Percentiles rank a stretch among this genome's conserved stretches.
Evolutionary conservation across 37 sponge, comb jelly and placozoan genomes (phyloP).

Genomic region (Ianthella basta): DNA sequence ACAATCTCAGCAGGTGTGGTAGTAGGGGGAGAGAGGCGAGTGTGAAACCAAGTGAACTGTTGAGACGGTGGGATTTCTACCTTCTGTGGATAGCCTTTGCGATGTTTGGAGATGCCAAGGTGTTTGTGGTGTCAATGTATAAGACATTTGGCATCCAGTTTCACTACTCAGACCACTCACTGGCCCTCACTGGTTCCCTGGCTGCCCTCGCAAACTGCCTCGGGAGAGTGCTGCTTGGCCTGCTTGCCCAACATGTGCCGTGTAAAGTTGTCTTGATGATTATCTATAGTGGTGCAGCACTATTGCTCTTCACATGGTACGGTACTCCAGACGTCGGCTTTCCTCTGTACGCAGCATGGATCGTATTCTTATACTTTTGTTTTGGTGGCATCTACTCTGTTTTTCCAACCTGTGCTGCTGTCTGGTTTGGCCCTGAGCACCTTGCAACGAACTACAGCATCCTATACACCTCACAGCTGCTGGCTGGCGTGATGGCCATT

Average conservation of each 20-base stretch:
- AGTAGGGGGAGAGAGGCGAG: neutral
- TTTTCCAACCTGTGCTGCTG: slow-evolving; percentile 68
- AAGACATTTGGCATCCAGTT: slow-evolving; percentile 64
- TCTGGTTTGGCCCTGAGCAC: slow-evolving; percentile 68
- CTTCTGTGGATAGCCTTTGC: slow-evolving; percentile 84
- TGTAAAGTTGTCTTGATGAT: slow-evolving; percentile 67
- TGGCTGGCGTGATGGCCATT: slow-evolving; percentile 49
- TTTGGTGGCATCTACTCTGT: slow-evolving; percentile 82
- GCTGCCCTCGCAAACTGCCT: slow-evolving; percentile 65
- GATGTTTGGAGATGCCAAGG: slow-evolving; percentile 46
- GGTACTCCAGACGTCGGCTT: slow-evolving; percentile 11
- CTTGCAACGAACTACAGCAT: slow-evolving; percentile 77
- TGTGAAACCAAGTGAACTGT: slow-evolving; percentile 61
- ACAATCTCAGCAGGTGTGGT: too few species aligned
- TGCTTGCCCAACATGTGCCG: slow-evolving; percentile 61
- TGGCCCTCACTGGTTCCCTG: slow-evolving; percentile 67
- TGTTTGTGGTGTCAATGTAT: slow-evolving; percentile 65
- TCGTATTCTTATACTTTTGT: slow-evolving; percentile 83
- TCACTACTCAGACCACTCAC: slow-evolving; percentile 63
- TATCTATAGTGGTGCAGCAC: slow-evolving; percentile 34
- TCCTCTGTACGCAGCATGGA: slow-evolving; percentile 70
- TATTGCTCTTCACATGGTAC: slow-evolving; percentile 59
- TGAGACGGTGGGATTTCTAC: slow-evolving; percentile 73
- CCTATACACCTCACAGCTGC: slow-evolving; percentile 71
- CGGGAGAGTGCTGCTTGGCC: slow-evolving; percentile 81